These are phyloP conservation scores for Autographa pulchrina DNA, from an alignment of 2,888 invertebrate genomes.

Conservation along the genomic window DNA sequence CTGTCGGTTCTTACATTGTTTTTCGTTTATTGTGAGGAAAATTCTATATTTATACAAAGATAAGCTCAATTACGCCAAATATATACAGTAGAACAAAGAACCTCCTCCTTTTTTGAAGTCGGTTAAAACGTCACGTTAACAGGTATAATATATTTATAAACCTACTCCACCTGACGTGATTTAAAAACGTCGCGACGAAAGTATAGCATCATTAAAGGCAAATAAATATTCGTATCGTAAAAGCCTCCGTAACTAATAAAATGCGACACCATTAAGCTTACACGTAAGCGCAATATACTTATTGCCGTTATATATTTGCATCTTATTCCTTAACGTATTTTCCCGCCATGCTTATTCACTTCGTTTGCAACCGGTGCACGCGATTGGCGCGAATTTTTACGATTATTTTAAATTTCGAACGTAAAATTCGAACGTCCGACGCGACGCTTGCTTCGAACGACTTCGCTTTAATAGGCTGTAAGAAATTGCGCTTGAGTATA, in stretches of 20 bases:
- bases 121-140: too few species aligned
- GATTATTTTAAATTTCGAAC: conserved; percentile 60
- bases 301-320: conserved; percentile 48
- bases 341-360: conserved; percentile 52
- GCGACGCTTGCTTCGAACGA: conserved; percentile 35
- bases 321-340: conserved; percentile 22
- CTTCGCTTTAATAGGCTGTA: conserved; percentile 54
- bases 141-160: too few species aligned
- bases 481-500: conserved; percentile 42
- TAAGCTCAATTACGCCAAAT: too few species aligned
- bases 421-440: conserved; percentile 51
- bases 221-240: conserved; percentile 20
- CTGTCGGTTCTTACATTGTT: conserved; percentile 42
- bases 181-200: too few species aligned
- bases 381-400: conserved; percentile 57
- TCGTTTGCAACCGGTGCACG: conserved; percentile 54
- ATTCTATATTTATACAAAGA: not conserved
- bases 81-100: too few species aligned
- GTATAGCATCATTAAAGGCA: conserved; percentile 8
- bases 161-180: too few species aligned
- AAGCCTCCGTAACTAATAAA: conserved; percentile 18
- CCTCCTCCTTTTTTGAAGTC: too few species aligned
- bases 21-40: conserved; percentile 36
- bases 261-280: conserved; percentile 31
- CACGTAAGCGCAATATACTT: conserved; percentile 43